Evolutionary conservation across 2,113 vertebrate species (phyloP).

Genomic region (Montifringilla adamsi): DNA sequence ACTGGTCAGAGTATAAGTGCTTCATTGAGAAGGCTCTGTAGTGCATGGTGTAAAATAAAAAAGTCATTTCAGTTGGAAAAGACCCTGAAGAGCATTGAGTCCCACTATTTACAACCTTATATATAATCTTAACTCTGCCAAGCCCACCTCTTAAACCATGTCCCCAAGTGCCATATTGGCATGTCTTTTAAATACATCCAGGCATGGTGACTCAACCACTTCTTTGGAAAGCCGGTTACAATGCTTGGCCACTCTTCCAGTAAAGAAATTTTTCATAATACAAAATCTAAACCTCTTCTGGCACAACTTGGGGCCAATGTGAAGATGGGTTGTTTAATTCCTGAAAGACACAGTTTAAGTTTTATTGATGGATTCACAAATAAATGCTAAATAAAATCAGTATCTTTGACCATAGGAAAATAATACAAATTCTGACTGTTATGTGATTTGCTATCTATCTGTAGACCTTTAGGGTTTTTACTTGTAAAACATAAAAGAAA

Average conservation of each 20-base stretch:
- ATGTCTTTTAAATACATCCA: background rate
- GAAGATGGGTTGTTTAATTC: background rate
- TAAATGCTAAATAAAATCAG: background rate
- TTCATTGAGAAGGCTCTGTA: background rate
- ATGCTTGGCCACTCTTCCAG: background rate
- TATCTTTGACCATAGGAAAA: background rate
- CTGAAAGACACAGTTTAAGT: background rate
- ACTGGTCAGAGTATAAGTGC: background rate
- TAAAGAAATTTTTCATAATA: background rate
- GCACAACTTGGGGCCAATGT: background rate
- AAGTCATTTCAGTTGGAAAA: background rate
- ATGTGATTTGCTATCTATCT: background rate
- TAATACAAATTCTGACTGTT: background rate
- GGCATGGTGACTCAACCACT: background rate
- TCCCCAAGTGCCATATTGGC: background rate
- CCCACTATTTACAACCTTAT: background rate
- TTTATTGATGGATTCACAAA: background rate
- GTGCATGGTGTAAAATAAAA: background rate
- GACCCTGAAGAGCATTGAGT: accelerated
- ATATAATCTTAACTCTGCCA: background rate
- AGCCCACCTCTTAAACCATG: background rate
- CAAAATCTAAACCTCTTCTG: background rate
- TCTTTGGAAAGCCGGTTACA: background rate
- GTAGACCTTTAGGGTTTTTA: background rate
- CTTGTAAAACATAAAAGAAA: background rate